Conservation (phyloP, 1,140 invertebrate genomes). For the Adelges cooleyi region DNA sequence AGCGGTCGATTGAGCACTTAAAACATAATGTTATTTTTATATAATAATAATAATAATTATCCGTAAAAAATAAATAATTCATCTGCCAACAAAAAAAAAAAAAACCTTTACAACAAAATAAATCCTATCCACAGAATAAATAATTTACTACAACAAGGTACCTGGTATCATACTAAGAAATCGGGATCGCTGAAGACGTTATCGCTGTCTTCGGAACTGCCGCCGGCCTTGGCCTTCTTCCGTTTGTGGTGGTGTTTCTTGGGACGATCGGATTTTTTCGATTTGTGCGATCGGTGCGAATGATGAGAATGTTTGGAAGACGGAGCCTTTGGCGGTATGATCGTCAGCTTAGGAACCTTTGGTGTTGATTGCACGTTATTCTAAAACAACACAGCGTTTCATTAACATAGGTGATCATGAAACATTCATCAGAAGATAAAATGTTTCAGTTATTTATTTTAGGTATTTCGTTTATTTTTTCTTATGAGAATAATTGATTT, state of each 20-base stretch:
- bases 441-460: no score
- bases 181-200: constrained; percentile 60
- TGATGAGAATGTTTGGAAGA: constrained; percentile 42
- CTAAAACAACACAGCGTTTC: no score
- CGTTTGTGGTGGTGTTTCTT: constrained; percentile 59
- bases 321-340: constrained; percentile 41
- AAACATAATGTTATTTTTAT: not conserved
- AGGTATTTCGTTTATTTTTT: no score
- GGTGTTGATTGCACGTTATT: constrained; percentile 37
- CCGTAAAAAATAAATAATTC: constrained; percentile 28
- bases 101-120: constrained; percentile 16
- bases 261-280: constrained; percentile 43
- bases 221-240: constrained; percentile 46
- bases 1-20: constrained; percentile 24
- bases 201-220: constrained; percentile 51
- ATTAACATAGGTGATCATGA: no score
- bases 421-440: no score
- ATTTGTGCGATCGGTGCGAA: constrained; percentile 45
- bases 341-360: constrained; percentile 45
- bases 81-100: constrained; percentile 13
- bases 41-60: constrained; percentile 12
- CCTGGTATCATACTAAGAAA: constrained; percentile 43
- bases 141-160: constrained; percentile 16
- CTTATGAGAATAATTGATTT: no score
- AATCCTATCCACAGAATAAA: constrained; percentile 6